Conservation (phyloP, 2,113 vertebrate species). For the Alces alces region DNA sequence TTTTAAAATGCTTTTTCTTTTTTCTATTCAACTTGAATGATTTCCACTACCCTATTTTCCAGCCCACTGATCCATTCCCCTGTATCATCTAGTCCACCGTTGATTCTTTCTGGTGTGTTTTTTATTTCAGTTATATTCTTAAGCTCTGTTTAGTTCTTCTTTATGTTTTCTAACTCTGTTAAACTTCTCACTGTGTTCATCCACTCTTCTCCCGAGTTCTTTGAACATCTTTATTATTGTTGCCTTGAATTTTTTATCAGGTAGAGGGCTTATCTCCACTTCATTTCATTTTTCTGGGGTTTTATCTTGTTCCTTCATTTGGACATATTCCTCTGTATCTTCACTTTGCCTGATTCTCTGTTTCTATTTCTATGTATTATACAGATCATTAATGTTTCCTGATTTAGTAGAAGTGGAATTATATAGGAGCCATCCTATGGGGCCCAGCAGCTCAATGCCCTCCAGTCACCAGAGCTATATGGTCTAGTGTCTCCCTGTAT, state of each 20-base stretch:
- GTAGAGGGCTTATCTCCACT: neutral
- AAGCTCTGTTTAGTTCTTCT: neutral
- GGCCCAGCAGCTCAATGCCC: neutral
- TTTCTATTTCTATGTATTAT: neutral
- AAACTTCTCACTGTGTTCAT: neutral
- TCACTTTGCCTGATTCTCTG: neutral
- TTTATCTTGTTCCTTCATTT: neutral
- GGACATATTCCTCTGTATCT: neutral
- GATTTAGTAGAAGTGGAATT: neutral
- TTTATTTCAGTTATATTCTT: neutral
- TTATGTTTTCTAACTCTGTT: neutral
- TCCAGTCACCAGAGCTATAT: neutral
- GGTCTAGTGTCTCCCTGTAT: neutral
- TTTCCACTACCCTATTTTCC: neutral
- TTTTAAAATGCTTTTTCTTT: neutral
- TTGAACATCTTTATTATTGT: neutral
- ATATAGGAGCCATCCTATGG: neutral
- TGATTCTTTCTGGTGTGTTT: neutral
- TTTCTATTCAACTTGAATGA: neutral
- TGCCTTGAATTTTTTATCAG: neutral
- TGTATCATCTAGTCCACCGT: neutral
- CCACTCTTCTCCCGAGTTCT: neutral
- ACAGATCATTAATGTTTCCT: neutral
- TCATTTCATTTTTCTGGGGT: neutral
- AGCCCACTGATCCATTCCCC: neutral